phyloP scores from a whole-genome alignment of 2,888 invertebrate genomes.

The Lordiphosa fenestrarum region DNA sequence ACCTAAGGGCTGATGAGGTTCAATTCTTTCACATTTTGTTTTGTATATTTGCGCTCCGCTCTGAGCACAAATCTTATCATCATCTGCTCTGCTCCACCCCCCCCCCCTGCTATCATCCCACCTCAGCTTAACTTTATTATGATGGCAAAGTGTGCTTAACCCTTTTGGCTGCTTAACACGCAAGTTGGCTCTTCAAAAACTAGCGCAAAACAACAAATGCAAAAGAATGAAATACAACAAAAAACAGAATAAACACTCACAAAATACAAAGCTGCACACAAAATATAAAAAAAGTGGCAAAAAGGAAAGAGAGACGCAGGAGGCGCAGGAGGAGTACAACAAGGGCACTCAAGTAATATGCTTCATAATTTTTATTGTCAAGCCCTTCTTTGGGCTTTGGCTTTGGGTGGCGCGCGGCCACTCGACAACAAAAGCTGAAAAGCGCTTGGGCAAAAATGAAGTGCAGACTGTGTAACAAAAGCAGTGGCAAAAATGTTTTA shows the following conservation, averaged over 20 bases:
- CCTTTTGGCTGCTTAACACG: slow-evolving; percentile 68
- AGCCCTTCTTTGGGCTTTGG: slow-evolving; percentile 61
- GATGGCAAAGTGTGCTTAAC: slow-evolving; percentile 50
- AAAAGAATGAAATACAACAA: slow-evolving; percentile 17
- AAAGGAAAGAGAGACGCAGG: slow-evolving; percentile 6
- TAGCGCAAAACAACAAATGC: slow-evolving; percentile 44
- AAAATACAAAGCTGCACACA: slow-evolving; percentile 12
- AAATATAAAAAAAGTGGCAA: slow-evolving; percentile 33
- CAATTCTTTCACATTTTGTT: too few relatives aligned
- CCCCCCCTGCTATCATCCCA: not conserved
- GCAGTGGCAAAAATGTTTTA: slow-evolving; percentile 73
- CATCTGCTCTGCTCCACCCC: not conserved
- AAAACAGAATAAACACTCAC: not conserved
- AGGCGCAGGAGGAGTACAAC: slow-evolving; percentile 26
- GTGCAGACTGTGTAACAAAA: slow-evolving; percentile 62
- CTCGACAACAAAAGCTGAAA: slow-evolving; percentile 68
- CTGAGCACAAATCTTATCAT: slow-evolving; percentile 1
- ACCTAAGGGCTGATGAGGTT: too few relatives aligned
- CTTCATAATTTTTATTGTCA: slow-evolving; percentile 78
- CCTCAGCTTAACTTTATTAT: slow-evolving; percentile 18
- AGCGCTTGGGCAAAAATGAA: slow-evolving; percentile 40
- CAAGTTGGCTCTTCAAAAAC: slow-evolving; percentile 63
- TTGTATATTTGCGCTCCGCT: too few relatives aligned
- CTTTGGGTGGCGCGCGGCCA: slow-evolving; percentile 40
- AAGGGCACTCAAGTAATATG: slow-evolving; percentile 77